These are phyloP conservation scores for Netelia virgata DNA, from an alignment of 2,888 invertebrate species.

Conservation along the genomic window DNA sequence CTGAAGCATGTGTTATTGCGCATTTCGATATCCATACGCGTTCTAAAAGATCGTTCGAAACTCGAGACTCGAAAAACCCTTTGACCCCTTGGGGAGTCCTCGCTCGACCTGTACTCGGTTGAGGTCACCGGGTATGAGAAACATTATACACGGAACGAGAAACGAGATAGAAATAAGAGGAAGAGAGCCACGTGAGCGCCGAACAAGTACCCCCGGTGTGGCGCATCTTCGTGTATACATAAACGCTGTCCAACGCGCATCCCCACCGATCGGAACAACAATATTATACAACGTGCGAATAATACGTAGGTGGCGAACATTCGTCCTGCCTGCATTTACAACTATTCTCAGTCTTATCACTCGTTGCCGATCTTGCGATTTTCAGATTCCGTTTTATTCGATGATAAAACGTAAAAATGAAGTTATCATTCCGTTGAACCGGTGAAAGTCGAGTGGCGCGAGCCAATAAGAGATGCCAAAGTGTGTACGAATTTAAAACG, in stretches of 20 bases:
- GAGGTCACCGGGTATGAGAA: constrained; percentile 40
- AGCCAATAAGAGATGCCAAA: too few relatives aligned
- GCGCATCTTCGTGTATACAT: constrained; percentile 16
- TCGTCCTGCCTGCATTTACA: constrained; percentile 36
- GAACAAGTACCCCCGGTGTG: constrained; percentile 27
- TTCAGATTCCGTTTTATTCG: constrained; percentile 27
- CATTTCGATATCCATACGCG: constrained; percentile 56
- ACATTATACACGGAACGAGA: constrained; percentile 53
- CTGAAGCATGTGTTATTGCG: constrained; percentile 37
- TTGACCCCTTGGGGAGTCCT: constrained; percentile 56
- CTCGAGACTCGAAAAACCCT: constrained; percentile 65
- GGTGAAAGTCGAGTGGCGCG: too few relatives aligned
- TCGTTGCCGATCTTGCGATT: constrained; percentile 14
- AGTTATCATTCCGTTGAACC: not conserved
- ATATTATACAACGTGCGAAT: constrained; percentile 40
- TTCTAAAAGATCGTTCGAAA: constrained; percentile 61
- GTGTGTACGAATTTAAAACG: too few relatives aligned
- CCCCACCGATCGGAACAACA: constrained; percentile 14
- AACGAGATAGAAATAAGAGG: constrained; percentile 35
- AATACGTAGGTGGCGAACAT: constrained; percentile 35
- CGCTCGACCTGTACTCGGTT: constrained; percentile 40
- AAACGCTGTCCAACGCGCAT: constrained; percentile 11
- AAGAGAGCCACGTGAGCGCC: constrained; percentile 4
- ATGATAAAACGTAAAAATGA: constrained; percentile 21
- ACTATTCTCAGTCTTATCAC: constrained; percentile 37